Conservation (phyloP, 1,140 invertebrate species). For the Zaprionus nigranus region DNA sequence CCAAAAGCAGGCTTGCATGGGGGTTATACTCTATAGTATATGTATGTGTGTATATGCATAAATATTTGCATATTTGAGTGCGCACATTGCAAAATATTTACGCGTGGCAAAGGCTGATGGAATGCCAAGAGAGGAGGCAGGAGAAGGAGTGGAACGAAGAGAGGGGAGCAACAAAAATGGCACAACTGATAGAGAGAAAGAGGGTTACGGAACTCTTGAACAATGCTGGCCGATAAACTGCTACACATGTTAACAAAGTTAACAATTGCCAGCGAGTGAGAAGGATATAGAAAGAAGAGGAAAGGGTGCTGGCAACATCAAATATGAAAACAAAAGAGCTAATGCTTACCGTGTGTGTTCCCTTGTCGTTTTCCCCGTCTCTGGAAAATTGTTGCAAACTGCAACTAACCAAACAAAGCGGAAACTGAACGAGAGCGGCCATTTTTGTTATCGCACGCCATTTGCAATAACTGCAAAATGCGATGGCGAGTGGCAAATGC, state of each 20-base stretch:
- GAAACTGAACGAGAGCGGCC: slow-evolving; percentile 67
- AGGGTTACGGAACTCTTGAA: slow-evolving; percentile 20
- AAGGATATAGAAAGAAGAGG: no score
- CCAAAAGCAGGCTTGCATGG: slow-evolving; percentile 9
- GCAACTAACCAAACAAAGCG: slow-evolving; percentile 76
- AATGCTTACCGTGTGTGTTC: neutral
- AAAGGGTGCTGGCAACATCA: slow-evolving; percentile 23
- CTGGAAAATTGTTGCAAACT: slow-evolving; percentile 65
- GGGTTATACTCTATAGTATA: neutral
- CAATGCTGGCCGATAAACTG: slow-evolving; percentile 71
- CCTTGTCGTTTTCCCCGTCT: neutral
- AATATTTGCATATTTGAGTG: slow-evolving; percentile 79
- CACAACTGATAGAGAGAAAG: neutral
- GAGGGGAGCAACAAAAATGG: neutral
- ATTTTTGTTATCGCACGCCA: slow-evolving; percentile 81
- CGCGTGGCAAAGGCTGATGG: slow-evolving; percentile 41
- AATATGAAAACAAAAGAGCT: slow-evolving; percentile 39
- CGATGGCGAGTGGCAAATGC: slow-evolving; percentile 29
- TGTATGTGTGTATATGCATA: slow-evolving; percentile 51
- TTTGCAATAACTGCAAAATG: slow-evolving; percentile 63
- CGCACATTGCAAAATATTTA: slow-evolving; percentile 72
- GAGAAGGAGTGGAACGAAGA: neutral
- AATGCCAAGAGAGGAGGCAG: neutral
- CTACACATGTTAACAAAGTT: slow-evolving; percentile 81
- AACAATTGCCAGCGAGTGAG: slow-evolving; percentile 49